phyloP scores from a whole-genome alignment of 2,888 invertebrate species.

The Heliconius charithonia region DNA sequence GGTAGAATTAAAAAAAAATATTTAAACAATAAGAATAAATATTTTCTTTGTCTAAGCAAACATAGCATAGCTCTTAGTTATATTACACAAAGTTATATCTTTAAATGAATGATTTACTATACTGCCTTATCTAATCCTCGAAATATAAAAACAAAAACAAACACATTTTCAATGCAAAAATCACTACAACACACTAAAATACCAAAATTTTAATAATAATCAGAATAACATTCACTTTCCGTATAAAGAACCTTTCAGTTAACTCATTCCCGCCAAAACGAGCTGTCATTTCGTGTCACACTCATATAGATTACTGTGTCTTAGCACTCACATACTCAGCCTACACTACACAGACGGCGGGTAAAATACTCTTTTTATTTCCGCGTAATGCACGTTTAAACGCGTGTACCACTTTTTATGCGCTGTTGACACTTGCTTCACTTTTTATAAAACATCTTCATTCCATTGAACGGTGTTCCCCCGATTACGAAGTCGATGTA shows the following conservation, averaged over 20 bases:
- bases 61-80: neutral
- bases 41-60: too few species aligned
- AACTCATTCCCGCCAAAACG: constrained; percentile 60
- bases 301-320: constrained; percentile 52
- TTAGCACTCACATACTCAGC: constrained; percentile 52
- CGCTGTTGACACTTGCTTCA: constrained; percentile 56
- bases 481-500: constrained; percentile 36
- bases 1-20: neutral
- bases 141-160: neutral
- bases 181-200: neutral
- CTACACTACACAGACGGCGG: constrained; percentile 55
- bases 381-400: constrained; percentile 44
- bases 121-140: neutral
- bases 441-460: constrained; percentile 57
- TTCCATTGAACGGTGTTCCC: constrained; percentile 54
- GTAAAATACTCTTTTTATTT: constrained; percentile 54
- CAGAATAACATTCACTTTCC: constrained; percentile 3
- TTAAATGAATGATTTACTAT: neutral
- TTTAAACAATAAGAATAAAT: too few species aligned
- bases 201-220: neutral
- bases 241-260: constrained; percentile 29
- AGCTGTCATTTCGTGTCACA: constrained; percentile 64
- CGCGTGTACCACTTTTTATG: constrained; percentile 60
- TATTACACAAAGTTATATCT: neutral
- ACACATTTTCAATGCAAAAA: neutral